Evolutionary conservation across 1,140 invertebrate genomes (phyloP), one percentile per base, ranked within the genome.

Genomic region (Himalopsyche phryganea): DNA sequence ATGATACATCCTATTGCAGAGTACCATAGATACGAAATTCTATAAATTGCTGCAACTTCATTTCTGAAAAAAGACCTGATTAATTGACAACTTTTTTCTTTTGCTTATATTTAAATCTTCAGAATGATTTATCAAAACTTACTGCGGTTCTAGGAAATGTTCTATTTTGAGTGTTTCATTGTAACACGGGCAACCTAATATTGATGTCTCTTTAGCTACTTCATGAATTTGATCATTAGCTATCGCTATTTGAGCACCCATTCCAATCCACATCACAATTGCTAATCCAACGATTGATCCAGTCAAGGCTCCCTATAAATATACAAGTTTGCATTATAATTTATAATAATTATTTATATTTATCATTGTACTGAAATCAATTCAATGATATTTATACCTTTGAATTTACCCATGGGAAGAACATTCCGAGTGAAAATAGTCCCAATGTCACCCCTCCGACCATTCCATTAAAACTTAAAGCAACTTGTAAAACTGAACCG

Each of bases 391-490:
- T 28, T 48, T 20, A 68, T 75, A 86, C 89, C 71, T 86, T 89
- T 10, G 83, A 77, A 71, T 94, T 94, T 1, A 89, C 87, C 85
- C 87, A 91, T 0, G 92, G 92, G 58, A 92, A 85, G 66, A 92
- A 87, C 83, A 95, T 93, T 38, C 92, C 93, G 1, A 95, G 72
- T 0, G 87, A 85, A 69, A 95, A 95, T 1, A 94, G 72, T 1
- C 92, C 92, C 6, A 94, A 72, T 0, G 90, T 86, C 0, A 94
- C 87, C 11, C 92, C 92, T 2, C 91, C 90, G 4, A 92, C 86
- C 79, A 94, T 89, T 1, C 93, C 92, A 68, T 94, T 94, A 54
- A 94, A 88, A 15, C 88, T 91, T 0, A 94, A 72, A 0, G 91
- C 91, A 0, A 92, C 85, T 77, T 95, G 87, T 40, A 94, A 77